Evolutionary conservation across 2,113 vertebrate genomes (phyloP), one percentile per base, ranked within the genome.

Genomic region (Gnathochromis pfefferi): DNA sequence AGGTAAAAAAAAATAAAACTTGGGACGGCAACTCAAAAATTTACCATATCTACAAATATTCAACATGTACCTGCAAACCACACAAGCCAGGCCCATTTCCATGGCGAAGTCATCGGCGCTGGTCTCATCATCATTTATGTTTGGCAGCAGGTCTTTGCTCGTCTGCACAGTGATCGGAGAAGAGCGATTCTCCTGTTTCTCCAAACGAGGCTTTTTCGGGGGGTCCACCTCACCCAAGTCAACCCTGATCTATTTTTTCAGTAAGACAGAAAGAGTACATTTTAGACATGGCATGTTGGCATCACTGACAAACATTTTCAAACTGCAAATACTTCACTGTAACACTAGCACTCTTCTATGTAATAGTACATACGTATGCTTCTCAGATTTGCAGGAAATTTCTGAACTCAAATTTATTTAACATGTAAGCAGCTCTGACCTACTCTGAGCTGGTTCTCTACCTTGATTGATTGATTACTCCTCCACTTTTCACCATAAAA

Each of bases 51-150:
- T 28, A 47, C 8, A 23, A 33, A 53, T 17, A 23, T 58, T 58
- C 7, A 28, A 53, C 28, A 92, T 93, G 80, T 90, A 99, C 99
- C 98, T 97, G 95, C 99, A 99, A 87, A 99, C 97, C 57, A 99
- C 98, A 90, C 99, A 99, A 33, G 98, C 98, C 91, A 99, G 95
- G 5, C 99, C 99, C 99, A 99, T 99, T 91, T 99, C 98, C 99
- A 99, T 99, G 80, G 99, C 99, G 85, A 99, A 99, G 91, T 99
- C 98, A 58, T 99, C 98, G 14, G 98, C 99, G 17, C 97, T 99
- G 28, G 98, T 99, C 94, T 99, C 99, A 75, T 99, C 98, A 26
- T 97, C 98, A 10, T 97, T 97, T 7, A 98, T 97, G 91, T 99
- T 98, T 16, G 98, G 92, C 88, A 98, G 95, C 19, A 99, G 96